A percentile compares a stretch with the other conserved stretches of the same genome.
Conservation (phyloP, 2,888 invertebrate species). For the Spilosoma lubricipeda region DNA sequence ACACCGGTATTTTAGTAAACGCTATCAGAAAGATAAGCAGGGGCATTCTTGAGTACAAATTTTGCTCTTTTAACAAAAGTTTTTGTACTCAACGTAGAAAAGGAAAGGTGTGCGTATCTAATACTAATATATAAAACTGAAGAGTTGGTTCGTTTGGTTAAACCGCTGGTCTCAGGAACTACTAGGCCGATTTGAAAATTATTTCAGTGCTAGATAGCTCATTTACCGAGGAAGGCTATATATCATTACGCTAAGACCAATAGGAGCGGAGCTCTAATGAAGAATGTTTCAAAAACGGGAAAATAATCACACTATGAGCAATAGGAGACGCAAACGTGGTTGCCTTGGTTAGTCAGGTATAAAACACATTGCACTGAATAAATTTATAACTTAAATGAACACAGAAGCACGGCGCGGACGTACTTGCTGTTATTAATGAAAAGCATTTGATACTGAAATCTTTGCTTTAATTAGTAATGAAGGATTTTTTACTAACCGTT, state of each 20-base stretch:
- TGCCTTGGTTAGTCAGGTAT: no score
- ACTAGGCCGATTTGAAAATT: no score
- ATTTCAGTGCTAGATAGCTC: no score
- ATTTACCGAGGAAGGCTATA: no score
- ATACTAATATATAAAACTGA: no score
- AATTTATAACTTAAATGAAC: neutral
- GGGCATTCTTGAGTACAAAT: neutral
- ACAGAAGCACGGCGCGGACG: neutral
- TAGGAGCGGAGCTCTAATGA: no score
- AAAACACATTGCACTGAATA: neutral
- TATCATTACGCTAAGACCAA: no score
- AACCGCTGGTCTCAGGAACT: no score
- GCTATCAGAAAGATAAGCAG: neutral
- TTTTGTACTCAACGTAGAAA: neutral
- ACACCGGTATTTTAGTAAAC: constrained; percentile 1
- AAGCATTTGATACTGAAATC: neutral
- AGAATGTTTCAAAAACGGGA: no score
- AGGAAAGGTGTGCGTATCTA: neutral
- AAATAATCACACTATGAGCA: no score
- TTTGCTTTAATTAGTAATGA: neutral
- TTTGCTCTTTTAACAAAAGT: neutral
- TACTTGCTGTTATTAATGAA: neutral
- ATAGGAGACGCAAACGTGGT: no score
- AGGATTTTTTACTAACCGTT: neutral
- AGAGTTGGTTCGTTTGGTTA: no score